Percentiles rank a stretch among this genome's conserved stretches.
These are phyloP conservation scores for Cyclopterus lumpus DNA, from an alignment of 2,797 vertebrate species.

Conservation along the genomic window DNA sequence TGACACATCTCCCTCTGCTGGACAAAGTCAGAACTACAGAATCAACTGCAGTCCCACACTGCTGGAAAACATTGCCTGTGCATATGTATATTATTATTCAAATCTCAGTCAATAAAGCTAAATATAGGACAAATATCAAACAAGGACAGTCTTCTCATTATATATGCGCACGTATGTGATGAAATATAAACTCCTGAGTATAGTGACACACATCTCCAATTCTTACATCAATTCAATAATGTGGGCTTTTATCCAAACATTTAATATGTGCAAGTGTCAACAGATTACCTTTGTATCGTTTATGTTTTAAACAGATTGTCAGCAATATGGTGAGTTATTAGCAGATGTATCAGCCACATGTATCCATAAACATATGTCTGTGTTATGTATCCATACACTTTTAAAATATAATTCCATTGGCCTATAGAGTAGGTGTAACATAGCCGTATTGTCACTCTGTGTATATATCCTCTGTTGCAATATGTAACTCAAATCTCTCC, in stretches of 20 bases:
- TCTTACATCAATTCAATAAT: slow-evolving; percentile 32
- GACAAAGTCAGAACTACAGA: slow-evolving; percentile 60
- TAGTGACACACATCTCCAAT: slow-evolving; percentile 7
- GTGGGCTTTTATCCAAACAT: slow-evolving; percentile 47
- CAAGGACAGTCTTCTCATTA: slow-evolving; percentile 53
- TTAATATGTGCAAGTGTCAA: slow-evolving; percentile 54
- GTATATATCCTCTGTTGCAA: slow-evolving; percentile 43
- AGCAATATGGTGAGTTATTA: slow-evolving; percentile 30
- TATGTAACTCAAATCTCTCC: slow-evolving; percentile 28
- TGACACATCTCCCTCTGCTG: slow-evolving; percentile 77
- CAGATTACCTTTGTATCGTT: slow-evolving; percentile 51
- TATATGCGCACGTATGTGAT: slow-evolving; percentile 14
- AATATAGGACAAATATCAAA: slow-evolving; percentile 29
- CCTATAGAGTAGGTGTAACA: slow-evolving; percentile 56
- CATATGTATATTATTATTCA: slow-evolving; percentile 25
- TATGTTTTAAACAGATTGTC: slow-evolving; percentile 51
- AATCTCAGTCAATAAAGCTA: slow-evolving; percentile 32
- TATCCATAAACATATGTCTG: slow-evolving; percentile 22
- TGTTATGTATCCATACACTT: slow-evolving; percentile 34
- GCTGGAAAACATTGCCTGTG: slow-evolving; percentile 24
- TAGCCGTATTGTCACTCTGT: slow-evolving; percentile 58
- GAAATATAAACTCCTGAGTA: slow-evolving; percentile 25
- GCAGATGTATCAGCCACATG: slow-evolving; percentile 23
- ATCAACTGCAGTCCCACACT: slow-evolving; percentile 22
- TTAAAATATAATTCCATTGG: slow-evolving; percentile 29